Evolutionary conservation across 1,140 invertebrate species (phyloP).

Genomic region (Polypedilum vanderplanki): DNA sequence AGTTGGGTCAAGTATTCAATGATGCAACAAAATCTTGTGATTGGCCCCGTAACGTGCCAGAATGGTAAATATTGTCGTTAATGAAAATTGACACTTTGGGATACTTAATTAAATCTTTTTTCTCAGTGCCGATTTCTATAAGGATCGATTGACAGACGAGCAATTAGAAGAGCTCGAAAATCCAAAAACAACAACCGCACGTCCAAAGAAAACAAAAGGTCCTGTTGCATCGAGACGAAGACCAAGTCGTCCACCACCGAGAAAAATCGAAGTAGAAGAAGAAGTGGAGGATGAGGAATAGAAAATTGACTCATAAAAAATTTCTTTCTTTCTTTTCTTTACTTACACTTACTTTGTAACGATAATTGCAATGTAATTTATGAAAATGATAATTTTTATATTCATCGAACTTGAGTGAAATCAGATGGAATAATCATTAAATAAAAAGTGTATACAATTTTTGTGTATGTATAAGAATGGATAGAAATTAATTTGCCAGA

Average conservation of each 20-base stretch:
- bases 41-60: constrained; percentile 81
- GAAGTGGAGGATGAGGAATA: constrained; percentile 31
- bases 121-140: constrained; percentile 76
- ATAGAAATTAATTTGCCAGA: too few species aligned
- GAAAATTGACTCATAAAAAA: constrained; percentile 20
- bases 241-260: constrained; percentile 41
- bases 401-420: not conserved
- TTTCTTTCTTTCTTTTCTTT: not conserved
- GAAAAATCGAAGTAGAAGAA: constrained; percentile 29
- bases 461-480: too few species aligned
- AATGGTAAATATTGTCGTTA: constrained; percentile 60
- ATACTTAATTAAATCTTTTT: constrained; percentile 20
- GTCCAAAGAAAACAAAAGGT: constrained; percentile 53
- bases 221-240: constrained; percentile 51
- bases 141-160: constrained; percentile 70
- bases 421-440: too few species aligned
- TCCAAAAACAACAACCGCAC: constrained; percentile 47
- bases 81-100: not conserved
- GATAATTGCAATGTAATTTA: constrained; percentile 28
- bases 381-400: constrained; percentile 21
- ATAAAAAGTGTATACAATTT: too few species aligned
- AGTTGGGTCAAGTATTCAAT: constrained; percentile 85
- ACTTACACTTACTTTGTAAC: not conserved
- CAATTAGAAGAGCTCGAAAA: constrained; percentile 69
- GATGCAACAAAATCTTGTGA: constrained; percentile 74